These are phyloP conservation scores for Cantharis nigra DNA, from an alignment of 2,888 invertebrate species.

Conservation along the genomic window DNA sequence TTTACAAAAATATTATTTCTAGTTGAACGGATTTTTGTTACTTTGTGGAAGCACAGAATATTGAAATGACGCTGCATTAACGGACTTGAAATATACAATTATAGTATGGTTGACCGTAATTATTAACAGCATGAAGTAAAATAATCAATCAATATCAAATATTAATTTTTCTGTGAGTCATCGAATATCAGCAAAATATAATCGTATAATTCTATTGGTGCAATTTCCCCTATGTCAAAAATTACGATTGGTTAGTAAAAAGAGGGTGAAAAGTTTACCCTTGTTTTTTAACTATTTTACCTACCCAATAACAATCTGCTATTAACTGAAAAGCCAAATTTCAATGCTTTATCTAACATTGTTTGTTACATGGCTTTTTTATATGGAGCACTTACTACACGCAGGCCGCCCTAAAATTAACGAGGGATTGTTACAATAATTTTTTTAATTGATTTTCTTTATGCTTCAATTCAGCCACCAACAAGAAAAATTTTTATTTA, in stretches of 20 bases:
- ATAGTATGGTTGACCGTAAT: not conserved
- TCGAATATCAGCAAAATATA: slow-evolving; percentile 21
- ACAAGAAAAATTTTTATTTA: no score
- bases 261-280: slow-evolving; percentile 47
- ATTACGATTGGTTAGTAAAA: slow-evolving; percentile 47
- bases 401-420: not conserved
- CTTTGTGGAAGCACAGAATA: not conserved
- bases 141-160: slow-evolving; percentile 43
- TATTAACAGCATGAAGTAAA: slow-evolving; percentile 4
- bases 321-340: slow-evolving; percentile 27
- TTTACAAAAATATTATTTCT: slow-evolving; percentile 20
- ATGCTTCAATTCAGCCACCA: not conserved
- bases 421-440: not conserved
- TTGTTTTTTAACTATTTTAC: slow-evolving; percentile 51
- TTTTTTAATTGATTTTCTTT: not conserved
- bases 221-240: slow-evolving; percentile 43
- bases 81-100: not conserved
- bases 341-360: not conserved
- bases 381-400: not conserved
- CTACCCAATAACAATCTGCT: slow-evolving; percentile 42
- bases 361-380: not conserved
- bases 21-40: not conserved
- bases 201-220: slow-evolving; percentile 40
- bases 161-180: slow-evolving; percentile 45
- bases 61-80: not conserved